Percentiles rank a stretch among this genome's conserved stretches.
These are phyloP conservation scores for Ridgeia piscesae DNA, from an alignment of 1,140 invertebrate genomes.

Conservation along the genomic window DNA sequence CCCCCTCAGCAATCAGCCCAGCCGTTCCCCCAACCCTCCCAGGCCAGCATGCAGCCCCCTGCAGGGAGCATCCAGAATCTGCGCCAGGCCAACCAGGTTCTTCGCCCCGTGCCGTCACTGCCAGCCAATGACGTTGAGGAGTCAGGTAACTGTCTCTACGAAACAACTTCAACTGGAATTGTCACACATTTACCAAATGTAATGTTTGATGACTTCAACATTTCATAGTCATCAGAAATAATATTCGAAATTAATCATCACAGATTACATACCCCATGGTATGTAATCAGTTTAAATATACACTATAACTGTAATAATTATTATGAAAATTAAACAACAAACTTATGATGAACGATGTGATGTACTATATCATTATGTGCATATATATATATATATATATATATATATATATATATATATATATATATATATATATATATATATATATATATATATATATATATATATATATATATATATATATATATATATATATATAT, in stretches of 20 bases:
- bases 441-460: conserved; percentile 6
- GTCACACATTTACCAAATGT: background rate
- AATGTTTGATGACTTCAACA: background rate
- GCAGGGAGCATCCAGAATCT: background rate
- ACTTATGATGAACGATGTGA: background rate
- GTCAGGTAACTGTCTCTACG: background rate
- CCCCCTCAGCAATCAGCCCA: background rate
- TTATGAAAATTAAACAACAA: background rate
- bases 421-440: conserved; percentile 1
- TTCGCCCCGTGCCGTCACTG: background rate
- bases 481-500: background rate
- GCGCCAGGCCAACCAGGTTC: background rate
- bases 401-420: background rate
- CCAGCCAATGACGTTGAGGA: background rate
- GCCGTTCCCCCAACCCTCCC: no score
- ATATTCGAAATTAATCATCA: background rate
- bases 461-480: background rate
- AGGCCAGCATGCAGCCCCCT: background rate
- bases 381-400: background rate
- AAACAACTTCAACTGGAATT: background rate
- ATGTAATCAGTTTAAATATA: background rate
- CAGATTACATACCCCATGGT: background rate
- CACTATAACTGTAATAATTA: background rate
- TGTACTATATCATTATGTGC: background rate
- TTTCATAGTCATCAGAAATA: no score